Evolutionary conservation across 2,888 invertebrate genomes (phyloP).

Genomic region (Drosophila koepferae): DNA sequence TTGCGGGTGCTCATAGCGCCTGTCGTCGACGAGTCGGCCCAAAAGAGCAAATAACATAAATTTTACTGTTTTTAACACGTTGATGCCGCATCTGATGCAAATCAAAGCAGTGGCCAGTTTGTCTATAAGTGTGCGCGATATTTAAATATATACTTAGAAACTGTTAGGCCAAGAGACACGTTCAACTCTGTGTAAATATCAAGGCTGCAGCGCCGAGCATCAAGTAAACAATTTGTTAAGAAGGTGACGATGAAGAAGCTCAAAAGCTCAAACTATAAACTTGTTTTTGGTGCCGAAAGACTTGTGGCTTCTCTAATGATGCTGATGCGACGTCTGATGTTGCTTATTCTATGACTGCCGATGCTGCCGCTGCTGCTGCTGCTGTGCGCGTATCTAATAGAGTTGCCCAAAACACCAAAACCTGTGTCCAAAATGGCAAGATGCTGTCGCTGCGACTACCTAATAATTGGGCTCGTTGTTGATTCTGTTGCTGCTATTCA

Average conservation of each 20-base stretch:
- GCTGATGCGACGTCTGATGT: slow-evolving; percentile 25
- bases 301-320: slow-evolving; percentile 35
- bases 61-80: slow-evolving; percentile 58
- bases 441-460: slow-evolving; percentile 56
- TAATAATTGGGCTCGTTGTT: slow-evolving; percentile 58
- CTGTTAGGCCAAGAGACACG: slow-evolving; percentile 33
- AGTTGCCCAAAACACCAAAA: slow-evolving; percentile 63
- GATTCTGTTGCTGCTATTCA: slow-evolving; percentile 30
- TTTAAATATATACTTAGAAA: slow-evolving; percentile 54
- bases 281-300: slow-evolving; percentile 53
- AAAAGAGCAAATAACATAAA: slow-evolving; percentile 65
- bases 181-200: slow-evolving; percentile 76
- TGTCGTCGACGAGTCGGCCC: slow-evolving; percentile 6
- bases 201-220: slow-evolving; percentile 52
- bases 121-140: slow-evolving; percentile 29
- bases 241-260: slow-evolving; percentile 68
- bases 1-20: background rate
- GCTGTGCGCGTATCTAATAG: slow-evolving; percentile 59
- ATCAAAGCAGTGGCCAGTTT: slow-evolving; percentile 57
- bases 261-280: slow-evolving; percentile 39
- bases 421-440: slow-evolving; percentile 68
- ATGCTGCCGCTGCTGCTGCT: slow-evolving; percentile 4
- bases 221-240: slow-evolving; percentile 65
- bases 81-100: slow-evolving; percentile 57
- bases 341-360: slow-evolving; percentile 20